Conservation (phyloP, 2,888 invertebrate species). For the Alloplasta piceator region DNA sequence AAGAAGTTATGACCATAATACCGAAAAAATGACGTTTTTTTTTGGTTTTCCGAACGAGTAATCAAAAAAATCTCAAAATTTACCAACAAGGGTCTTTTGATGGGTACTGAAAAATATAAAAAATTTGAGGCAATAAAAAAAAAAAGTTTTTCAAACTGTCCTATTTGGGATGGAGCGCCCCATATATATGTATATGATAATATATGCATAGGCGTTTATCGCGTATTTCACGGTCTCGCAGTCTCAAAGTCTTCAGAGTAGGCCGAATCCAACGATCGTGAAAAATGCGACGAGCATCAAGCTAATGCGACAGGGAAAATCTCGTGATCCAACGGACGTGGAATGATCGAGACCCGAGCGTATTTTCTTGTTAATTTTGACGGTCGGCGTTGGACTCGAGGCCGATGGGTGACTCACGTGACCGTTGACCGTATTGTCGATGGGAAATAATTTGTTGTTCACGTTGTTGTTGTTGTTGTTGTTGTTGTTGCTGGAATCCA, state of each 20-base stretch:
- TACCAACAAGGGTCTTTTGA: too few species aligned
- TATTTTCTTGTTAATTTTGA: constrained; percentile 74
- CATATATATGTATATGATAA: neutral
- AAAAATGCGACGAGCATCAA: constrained; percentile 60
- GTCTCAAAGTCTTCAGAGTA: constrained; percentile 58
- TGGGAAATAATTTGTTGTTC: constrained; percentile 72
- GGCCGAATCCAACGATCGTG: constrained; percentile 59
- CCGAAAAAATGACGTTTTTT: too few species aligned
- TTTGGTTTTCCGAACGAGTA: too few species aligned
- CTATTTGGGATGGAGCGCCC: too few species aligned
- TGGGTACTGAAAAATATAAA: too few species aligned
- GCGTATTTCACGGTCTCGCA: constrained; percentile 39
- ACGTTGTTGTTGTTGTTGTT: constrained; percentile 49
- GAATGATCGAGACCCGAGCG: constrained; percentile 66
- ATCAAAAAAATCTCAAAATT: too few species aligned
- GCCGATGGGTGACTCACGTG: constrained; percentile 74
- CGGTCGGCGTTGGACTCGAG: constrained; percentile 71
- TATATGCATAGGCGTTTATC: constrained; percentile 19
- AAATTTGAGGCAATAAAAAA: too few species aligned
- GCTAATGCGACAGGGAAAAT: constrained; percentile 62
- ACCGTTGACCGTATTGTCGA: constrained; percentile 79
- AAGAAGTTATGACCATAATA: too few species aligned
- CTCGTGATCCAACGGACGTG: constrained; percentile 60
- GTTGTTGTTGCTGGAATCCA: constrained; percentile 59
- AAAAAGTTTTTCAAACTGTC: too few species aligned